Evolutionary conservation across 2,888 invertebrate species (phyloP).

Genomic region (Lathronympha strigana): DNA sequence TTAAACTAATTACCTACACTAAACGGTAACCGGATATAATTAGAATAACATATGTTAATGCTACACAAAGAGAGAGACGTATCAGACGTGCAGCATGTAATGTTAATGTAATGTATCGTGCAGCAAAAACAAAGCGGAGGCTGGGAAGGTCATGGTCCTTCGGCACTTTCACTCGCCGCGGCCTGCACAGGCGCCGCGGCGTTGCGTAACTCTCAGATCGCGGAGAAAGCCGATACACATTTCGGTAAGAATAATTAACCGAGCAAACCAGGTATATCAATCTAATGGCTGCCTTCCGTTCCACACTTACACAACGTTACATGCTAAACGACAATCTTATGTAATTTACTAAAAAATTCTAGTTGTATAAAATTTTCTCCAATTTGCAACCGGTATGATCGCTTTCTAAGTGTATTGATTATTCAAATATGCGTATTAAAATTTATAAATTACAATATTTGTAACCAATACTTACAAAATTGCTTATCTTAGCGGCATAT

Average conservation of each 20-base stretch:
- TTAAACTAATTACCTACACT: not conserved
- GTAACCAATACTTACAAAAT: conserved; percentile 44
- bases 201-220: conserved; percentile 53
- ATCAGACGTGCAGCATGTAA: conserved; percentile 7
- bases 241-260: conserved; percentile 72
- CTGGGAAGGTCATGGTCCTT: conserved; percentile 45
- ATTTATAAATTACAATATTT: conserved; percentile 18
- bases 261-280: conserved; percentile 57
- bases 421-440: conserved; percentile 28
- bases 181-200: conserved; percentile 21
- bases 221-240: conserved; percentile 75
- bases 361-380: conserved; percentile 29
- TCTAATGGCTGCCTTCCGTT: conserved; percentile 54
- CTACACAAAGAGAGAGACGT: not conserved
- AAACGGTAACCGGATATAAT: conserved; percentile 3
- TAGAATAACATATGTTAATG: conserved; percentile 9
- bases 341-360: conserved; percentile 33
- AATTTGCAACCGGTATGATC: conserved; percentile 29
- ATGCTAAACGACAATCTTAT: conserved; percentile 40
- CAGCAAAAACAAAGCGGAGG: conserved; percentile 40
- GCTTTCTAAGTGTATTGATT: conserved; percentile 46
- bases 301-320: conserved; percentile 63
- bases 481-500: conserved; percentile 76
- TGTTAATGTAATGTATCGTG: conserved; percentile 14
- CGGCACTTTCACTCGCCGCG: conserved; percentile 42